Evolutionary conservation across 1,140 invertebrate species (phyloP), one percentile per base, ranked within the genome.

Genomic region (Plutomurus gul): DNA sequence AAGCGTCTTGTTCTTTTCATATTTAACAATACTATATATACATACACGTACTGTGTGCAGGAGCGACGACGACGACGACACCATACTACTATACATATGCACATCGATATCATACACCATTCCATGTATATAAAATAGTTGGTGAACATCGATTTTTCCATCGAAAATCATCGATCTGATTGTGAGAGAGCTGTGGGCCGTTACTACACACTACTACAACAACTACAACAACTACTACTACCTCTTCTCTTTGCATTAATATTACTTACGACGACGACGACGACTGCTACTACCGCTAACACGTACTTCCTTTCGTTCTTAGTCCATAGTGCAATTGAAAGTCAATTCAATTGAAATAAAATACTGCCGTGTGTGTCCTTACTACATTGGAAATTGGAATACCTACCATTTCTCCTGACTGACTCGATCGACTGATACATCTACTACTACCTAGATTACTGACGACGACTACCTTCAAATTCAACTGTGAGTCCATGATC

Each of bases 141-240:
- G 33, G 70, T 40, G 70, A 72, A 20, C 37, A 75, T 75, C 73
- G 73, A 75, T 75, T 49, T 75, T 75, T 75, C 73, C 30, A 75
- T 49, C 73, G 40, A 49, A 51, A 75, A 49, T 36, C 73, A 75
- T 75, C 73, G 73, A 75, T 74, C 73, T 75, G 70, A 73, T 73
- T 73, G 70, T 73, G 10, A n/a, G n/a, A n/a, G n/a, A 43, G 27
- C 70, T 46, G 20, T 39, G 30, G 37, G 5, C 40, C 25, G 18
- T 73, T 73, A 36, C 39, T 73, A 73, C 25, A 73, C 25, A 39
- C 10, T 37, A 72, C 4, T 46, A 33, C 22, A 27, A 22, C 10
- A 30, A 65, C 27, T 33, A 25, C 13, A 36, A 65, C 25, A 60
- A 16, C 30, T 65, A n/a, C n/a, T n/a, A n/a, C 56, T 65, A 25